Evolutionary conservation across 2,888 invertebrate genomes (phyloP), one percentile per base, ranked within the genome.

Genomic region (Branchipolynoe longqiensis): DNA sequence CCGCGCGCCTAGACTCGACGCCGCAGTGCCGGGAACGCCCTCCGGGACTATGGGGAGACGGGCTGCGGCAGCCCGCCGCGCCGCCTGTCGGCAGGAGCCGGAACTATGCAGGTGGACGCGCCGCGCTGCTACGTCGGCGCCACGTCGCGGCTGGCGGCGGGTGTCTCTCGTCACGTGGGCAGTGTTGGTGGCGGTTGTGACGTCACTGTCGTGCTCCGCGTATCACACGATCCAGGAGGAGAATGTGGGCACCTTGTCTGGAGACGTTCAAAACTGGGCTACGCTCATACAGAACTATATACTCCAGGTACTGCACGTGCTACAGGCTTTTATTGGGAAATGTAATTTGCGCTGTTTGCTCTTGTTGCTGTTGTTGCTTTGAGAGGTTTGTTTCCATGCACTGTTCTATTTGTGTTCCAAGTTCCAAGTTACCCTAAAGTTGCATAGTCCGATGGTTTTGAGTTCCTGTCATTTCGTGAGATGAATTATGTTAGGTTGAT

Each of bases 181-280:
- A 14, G 1, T 78, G n/a, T 18, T 6, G 22, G 4, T 78, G 41
- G n/a, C 31, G 8, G 8, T 78, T 25, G 41, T 78, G 22, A 12
- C 28, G 31, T 78, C n/a, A 3, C 78, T 28, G 18, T n/a, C 78
- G 14, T 48, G 48, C n/a, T 25, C 28, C 4, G 78, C 41, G 14
- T 84, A 84, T 31, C 73, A 84, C 31, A 40, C 38, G 12, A 41
- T 73, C 33, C 54, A 84, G 36, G 40, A 69, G 31, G 78, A 59
- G 22, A 86, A 86, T 3, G 78, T 82, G 81, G 90, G 90, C 0
- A 87, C 88, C 0, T 85, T 91, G 36, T 83, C 93, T 56, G 94
- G 94, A n/a, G 94, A 94, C 90, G 93, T 94, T 2, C 93, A 93
- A 88, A 94, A 94, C 90, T 94, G 94, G 94, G 94, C 94, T 0